Base-by-base conservation (phyloP, 2,113 vertebrate species). In the Lampris incognitus region DNA sequence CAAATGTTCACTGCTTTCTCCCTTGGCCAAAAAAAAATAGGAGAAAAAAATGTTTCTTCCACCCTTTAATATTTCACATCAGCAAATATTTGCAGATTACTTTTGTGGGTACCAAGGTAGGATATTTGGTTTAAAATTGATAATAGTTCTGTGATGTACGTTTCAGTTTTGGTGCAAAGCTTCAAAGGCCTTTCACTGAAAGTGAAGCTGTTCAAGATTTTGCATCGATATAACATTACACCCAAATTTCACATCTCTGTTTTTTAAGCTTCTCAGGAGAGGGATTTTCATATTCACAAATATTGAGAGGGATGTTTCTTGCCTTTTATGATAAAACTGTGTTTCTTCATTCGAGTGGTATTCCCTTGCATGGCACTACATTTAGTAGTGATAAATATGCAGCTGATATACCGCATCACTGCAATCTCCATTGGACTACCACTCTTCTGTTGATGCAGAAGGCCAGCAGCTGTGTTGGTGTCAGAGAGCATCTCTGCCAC, bases 401-500 rank as follows among this genome's bases (percentile, higher is more conserved):
- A 55, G 24, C 13, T 55, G 11, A n/a, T 55, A 55, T 55, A 55
- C 50, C 8, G 11, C 50, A 2, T 11, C 8, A 52, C 4, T 55
- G n/a, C 56, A 58, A 8, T 58, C 56, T 58, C 56, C 38, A n/a
- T 55, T 11, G 52, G n/a, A 13, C 52, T 51, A 60, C 10, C 38
- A 38, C 1, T 49, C 65, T 38, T 57, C 4, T 55, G 40, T 40
- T 76, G 42, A 10, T 54, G 55, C 64, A 3, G 76, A 52, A 41
- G 0, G 72, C 72, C 74, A 77, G 70, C 54, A 39, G 77, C 11
- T 44, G 6, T 65, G 38, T 60, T 58, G 62, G 66, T 74, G 73
- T 51, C 73, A 64, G 71, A 62, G 39, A 68, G 60, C 10, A 1
- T 51, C 48, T 80, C 50, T 66, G 42, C 92, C 93, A 93, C 92